Conservation (phyloP, 1,140 invertebrate species). For the Drosophila virilis region DNA sequence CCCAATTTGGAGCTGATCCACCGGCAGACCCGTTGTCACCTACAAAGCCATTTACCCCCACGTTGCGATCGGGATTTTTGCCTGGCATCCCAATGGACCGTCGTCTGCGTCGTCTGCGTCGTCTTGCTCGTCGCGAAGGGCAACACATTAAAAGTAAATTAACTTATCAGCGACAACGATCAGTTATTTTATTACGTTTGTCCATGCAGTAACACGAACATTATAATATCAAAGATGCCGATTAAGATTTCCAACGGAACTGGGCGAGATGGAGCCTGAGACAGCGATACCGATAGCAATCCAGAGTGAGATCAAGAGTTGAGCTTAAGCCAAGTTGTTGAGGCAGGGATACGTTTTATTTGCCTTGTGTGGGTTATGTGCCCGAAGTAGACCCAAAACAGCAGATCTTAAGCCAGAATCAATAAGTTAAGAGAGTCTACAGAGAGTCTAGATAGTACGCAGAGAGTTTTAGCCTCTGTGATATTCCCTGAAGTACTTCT, state of each 20-base stretch:
- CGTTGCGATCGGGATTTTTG: constrained; percentile 27
- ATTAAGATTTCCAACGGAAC: constrained; percentile 68
- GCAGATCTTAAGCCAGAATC: no score
- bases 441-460: no score
- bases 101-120: constrained; percentile 25
- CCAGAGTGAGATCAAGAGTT: constrained; percentile 19
- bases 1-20: constrained; percentile 21
- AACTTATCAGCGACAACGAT: constrained; percentile 84
- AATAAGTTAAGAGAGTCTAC: no score
- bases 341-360: background rate
- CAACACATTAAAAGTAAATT: constrained; percentile 84
- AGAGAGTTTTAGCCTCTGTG: no score
- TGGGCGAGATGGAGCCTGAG: constrained; percentile 10
- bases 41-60: constrained; percentile 74
- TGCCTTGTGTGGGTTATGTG: background rate
- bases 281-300: constrained; percentile 1
- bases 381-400: background rate
- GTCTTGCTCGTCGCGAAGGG: constrained; percentile 50
- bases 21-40: constrained; percentile 71
- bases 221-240: constrained; percentile 84
- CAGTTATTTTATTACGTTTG: constrained; percentile 84
- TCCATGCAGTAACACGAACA: constrained; percentile 84
- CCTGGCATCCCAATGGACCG: constrained; percentile 21
- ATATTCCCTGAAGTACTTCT: no score
- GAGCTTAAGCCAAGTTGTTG: background rate